Base-by-base conservation (phyloP, 2,888 invertebrate species). In the Drosophila dives region DNA sequence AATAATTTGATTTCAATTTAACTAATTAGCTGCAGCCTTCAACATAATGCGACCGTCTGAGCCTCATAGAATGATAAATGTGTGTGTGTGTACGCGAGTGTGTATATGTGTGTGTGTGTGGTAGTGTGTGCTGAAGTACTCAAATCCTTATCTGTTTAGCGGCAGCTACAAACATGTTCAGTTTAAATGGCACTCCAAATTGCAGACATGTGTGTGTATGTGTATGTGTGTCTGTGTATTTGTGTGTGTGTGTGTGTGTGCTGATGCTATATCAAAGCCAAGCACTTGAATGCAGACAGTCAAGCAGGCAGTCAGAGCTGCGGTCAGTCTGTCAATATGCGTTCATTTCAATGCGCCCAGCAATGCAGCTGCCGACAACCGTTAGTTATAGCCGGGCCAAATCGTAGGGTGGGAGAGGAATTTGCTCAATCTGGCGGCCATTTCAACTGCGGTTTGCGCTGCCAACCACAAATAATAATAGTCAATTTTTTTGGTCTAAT, bases 1-100 rank as follows among this genome's bases (percentile, higher is more conserved):
- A 92, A 91, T 91, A 90, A 91, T 91, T 91, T 90, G 91, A 92
- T 91, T 91, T 91, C 90, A 91, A 91, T 91, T 92, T 86, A 90
- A 91, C 90, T 91, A 91, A 91, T 91, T 91, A 92, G 91, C 84
- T 86, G 74, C 78, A 75, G 80, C 84, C 85, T 80, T 79, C 86
- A 85, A 83, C 87, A 86, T 90, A 69, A 75, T 83, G 81, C 64
- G 70, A 74, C 65, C 72, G 68, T 63, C 70, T 64, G 63, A 70
- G 86, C 67, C 32, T 20, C 53, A 53, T 10, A 34, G 10, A 36
- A 4, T 26, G 26, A 55, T 26, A 45, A 26, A 45, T 54, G 33
- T 34, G 4, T 45, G 45, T 20, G 10, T 49, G 26, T 36, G 17
- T 23, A 1, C 15, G 10, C 11, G 6, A 20, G 10, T 38, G 34